Percentiles rank a stretch among this genome's conserved stretches.
These are phyloP conservation scores for Drosophila prolongata DNA, from an alignment of 2,888 invertebrate genomes.

Conservation along the genomic window DNA sequence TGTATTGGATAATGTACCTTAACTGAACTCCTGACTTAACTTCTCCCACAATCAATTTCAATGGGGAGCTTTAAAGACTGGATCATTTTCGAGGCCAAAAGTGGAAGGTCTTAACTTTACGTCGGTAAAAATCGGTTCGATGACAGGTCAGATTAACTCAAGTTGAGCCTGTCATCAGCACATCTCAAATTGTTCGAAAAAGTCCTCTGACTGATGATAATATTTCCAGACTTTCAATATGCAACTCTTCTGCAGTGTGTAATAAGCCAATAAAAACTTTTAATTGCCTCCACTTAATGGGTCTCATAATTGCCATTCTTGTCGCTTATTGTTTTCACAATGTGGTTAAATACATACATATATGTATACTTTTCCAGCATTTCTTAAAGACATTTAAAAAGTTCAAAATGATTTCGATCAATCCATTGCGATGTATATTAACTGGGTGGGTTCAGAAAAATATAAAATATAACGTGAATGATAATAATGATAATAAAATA, in stretches of 20 bases:
- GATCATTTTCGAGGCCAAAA: background rate
- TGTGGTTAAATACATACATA: too few relatives aligned
- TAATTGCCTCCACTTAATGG: background rate
- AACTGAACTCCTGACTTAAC: too few relatives aligned
- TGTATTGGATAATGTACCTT: too few relatives aligned
- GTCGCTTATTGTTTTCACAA: background rate
- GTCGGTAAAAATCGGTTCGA: background rate
- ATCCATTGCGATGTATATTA: too few relatives aligned
- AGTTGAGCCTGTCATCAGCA: background rate
- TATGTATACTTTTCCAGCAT: too few relatives aligned
- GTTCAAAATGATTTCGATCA: too few relatives aligned
- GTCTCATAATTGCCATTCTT: background rate
- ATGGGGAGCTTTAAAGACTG: background rate
- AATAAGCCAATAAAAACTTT: background rate
- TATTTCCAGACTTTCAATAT: background rate
- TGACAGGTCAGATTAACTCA: constrained; percentile 2
- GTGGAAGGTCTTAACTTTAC: background rate
- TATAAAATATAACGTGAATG: too few relatives aligned
- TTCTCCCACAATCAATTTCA: background rate
- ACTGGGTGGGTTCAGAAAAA: too few relatives aligned
- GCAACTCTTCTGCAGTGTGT: background rate
- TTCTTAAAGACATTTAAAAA: too few relatives aligned
- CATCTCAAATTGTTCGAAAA: background rate
- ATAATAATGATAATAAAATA: too few relatives aligned
- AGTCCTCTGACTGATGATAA: background rate